phyloP scores from a whole-genome alignment of 2,797 vertebrate genomes.

The Graptemys geographica region DNA sequence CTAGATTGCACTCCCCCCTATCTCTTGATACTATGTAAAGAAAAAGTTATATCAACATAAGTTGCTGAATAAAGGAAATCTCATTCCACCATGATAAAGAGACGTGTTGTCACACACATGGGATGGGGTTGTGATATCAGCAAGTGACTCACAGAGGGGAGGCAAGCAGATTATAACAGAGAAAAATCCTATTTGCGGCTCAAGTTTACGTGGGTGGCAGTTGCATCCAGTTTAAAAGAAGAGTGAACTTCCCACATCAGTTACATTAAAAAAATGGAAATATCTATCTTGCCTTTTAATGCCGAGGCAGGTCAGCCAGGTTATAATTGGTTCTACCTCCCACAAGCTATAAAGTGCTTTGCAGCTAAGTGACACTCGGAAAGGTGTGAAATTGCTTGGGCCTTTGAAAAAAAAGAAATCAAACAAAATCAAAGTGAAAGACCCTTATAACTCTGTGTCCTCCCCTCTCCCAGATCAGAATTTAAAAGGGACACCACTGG shows the following conservation, averaged over 20 bases:
- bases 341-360: neutral
- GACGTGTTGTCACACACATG: neutral
- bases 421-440: neutral
- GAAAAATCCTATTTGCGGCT: neutral
- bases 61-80: neutral
- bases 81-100: neutral
- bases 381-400: neutral
- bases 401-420: neutral
- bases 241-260: neutral
- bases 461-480: neutral
- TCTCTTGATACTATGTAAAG: neutral
- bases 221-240: neutral
- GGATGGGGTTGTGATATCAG: neutral
- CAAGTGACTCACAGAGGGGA: neutral
- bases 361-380: neutral
- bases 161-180: neutral
- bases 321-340: neutral
- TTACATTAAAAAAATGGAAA: neutral
- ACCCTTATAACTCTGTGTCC: neutral
- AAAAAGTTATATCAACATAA: neutral
- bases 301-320: neutral
- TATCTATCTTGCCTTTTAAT: neutral
- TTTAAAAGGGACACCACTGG: neutral
- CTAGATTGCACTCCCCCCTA: neutral
- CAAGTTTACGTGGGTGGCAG: neutral